These are phyloP conservation scores for Acromyrmex charruanus DNA, from an alignment of 1,140 invertebrate species.

Conservation along the genomic window DNA sequence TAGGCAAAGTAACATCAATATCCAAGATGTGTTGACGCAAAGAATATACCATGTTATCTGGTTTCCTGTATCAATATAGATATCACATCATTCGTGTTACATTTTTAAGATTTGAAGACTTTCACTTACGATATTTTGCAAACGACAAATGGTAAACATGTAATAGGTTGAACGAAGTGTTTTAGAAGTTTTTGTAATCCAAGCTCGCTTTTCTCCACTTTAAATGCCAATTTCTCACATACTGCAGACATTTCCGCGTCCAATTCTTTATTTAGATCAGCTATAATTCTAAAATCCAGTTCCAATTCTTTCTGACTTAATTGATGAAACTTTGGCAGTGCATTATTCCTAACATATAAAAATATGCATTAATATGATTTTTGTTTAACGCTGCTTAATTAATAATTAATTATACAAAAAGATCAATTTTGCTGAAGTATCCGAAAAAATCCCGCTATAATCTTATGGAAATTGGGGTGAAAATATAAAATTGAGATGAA, in stretches of 20 bases:
- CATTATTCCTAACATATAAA: conserved; percentile 86
- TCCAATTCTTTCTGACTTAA: conserved; percentile 88
- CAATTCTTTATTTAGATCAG: conserved; percentile 88
- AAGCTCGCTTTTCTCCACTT: conserved; percentile 90
- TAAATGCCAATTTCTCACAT: conserved; percentile 88
- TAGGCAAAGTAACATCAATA: conserved; percentile 81
- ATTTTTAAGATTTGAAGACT: conserved; percentile 10
- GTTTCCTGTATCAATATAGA: conserved; percentile 71
- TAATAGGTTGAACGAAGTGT: conserved; percentile 90
- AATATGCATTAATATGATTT: conserved; percentile 17
- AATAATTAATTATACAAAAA: not conserved
- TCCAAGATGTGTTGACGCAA: conserved; percentile 89
- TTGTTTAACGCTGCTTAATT: conserved; percentile 6
- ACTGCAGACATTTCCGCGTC: conserved; percentile 88
- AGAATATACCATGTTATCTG: conserved; percentile 86
- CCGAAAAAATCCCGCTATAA: too few relatives aligned
- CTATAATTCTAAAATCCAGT: conserved; percentile 89
- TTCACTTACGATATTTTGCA: conserved; percentile 85
- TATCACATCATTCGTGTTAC: not conserved
- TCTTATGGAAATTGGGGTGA: too few relatives aligned
- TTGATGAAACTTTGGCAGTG: conserved; percentile 88
- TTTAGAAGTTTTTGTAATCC: conserved; percentile 90
- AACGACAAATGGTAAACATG: conserved; percentile 89
- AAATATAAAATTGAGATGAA: too few relatives aligned
- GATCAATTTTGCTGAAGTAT: too few relatives aligned